phyloP scores from a whole-genome alignment of 2,797 vertebrate genomes.

The Sebastes vulpes region DNA sequence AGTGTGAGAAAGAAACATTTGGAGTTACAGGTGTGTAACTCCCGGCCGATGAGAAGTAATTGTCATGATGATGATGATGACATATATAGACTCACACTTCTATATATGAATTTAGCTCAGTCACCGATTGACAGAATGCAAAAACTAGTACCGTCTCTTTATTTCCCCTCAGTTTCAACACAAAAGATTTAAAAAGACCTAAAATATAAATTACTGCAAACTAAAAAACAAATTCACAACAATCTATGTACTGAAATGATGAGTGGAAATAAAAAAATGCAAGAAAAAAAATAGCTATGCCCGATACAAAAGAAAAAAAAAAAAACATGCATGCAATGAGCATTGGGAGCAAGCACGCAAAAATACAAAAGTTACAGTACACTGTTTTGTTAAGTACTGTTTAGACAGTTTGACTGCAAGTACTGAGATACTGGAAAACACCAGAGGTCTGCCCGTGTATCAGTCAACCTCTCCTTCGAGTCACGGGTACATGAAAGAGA shows the following conservation, averaged over 20 bases:
- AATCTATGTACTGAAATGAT: conserved; percentile 45
- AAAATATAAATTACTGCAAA: conserved; percentile 8
- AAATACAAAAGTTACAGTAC: not conserved
- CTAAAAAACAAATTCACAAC: not conserved
- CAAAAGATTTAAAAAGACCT: not conserved
- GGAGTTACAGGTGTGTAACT: conserved; percentile 87
- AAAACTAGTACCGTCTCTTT: conserved; percentile 68
- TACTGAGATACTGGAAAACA: conserved; percentile 33
- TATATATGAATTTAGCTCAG: conserved; percentile 83
- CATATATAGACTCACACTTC: conserved; percentile 86
- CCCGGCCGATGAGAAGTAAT: conserved; percentile 68
- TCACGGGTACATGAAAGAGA: conserved; percentile 33
- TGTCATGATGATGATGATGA: conserved; percentile 72
- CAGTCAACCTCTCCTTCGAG: conserved; percentile 4
- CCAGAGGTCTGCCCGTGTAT: conserved; percentile 16
- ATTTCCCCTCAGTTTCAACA: conserved; percentile 82
- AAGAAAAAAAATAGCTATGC: conserved; percentile 52
- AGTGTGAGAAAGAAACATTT: conserved; percentile 80
- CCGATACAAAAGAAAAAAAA: conserved; percentile 19
- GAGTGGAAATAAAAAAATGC: conserved; percentile 86
- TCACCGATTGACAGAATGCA: conserved; percentile 57
- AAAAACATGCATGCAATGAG: conserved; percentile 72
- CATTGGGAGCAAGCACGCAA: conserved; percentile 58
- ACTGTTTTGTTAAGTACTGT: conserved; percentile 29
- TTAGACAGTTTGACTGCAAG: conserved; percentile 60